These are phyloP conservation scores for Anarhynchus alexandrinus DNA, from an alignment of 2,113 vertebrate genomes.

Conservation along the genomic window DNA sequence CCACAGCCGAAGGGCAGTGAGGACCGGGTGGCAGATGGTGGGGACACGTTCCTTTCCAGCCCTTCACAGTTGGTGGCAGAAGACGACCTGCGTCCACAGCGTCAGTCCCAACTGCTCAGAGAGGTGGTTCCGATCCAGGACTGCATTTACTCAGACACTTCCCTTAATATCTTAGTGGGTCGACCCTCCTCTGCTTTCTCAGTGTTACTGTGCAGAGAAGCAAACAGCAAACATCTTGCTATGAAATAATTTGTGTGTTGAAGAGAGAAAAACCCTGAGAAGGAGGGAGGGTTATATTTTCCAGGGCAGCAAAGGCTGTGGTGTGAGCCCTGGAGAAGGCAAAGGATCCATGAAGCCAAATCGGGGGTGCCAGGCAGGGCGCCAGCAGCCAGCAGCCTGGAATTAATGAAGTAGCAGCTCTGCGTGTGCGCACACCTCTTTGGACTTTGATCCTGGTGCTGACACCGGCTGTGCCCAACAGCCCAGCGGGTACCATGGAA, in stretches of 20 bases:
- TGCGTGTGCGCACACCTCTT: not conserved
- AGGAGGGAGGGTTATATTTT: not conserved
- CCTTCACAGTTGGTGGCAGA: not conserved
- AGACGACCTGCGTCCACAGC: not conserved
- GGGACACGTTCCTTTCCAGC: not conserved
- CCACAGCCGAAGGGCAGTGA: not conserved
- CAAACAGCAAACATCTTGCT: not conserved
- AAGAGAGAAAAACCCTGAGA: not conserved
- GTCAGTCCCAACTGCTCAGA: not conserved
- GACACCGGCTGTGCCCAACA: not conserved
- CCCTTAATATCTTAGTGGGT: not conserved
- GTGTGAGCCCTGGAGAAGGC: not conserved
- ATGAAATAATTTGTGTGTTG: not conserved
- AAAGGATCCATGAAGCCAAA: not conserved
- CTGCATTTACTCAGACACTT: not conserved
- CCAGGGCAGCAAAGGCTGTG: not conserved
- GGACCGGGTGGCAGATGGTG: not conserved
- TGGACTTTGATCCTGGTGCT: not conserved
- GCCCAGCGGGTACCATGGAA: rapidly evolving
- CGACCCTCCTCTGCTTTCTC: not conserved
- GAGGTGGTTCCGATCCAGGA: not conserved
- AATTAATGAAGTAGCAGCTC: not conserved
- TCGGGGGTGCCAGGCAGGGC: not conserved
- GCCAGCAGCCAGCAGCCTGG: not conserved
- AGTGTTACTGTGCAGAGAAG: not conserved